phyloP scores from a whole-genome alignment of 2,113 vertebrate species.

The Alosa alosa region DNA sequence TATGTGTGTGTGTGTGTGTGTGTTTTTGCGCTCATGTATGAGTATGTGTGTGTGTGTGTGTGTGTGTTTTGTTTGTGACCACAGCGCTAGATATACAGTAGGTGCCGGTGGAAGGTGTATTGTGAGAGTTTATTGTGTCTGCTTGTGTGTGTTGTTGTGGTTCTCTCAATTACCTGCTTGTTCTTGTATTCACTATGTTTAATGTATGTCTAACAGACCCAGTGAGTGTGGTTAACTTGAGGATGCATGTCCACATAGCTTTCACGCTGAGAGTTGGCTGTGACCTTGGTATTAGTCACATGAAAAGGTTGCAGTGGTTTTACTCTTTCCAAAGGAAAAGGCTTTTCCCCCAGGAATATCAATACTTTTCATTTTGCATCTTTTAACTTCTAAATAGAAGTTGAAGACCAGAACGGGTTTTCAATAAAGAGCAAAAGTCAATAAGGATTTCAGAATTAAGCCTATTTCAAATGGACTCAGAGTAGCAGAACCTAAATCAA shows the following conservation, averaged over 20 bases:
- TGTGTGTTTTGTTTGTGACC: not conserved
- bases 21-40: not conserved
- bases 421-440: conserved; percentile 62
- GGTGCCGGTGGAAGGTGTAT: not conserved
- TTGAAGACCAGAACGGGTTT: conserved; percentile 60
- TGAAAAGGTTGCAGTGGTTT: not conserved
- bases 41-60: conserved; percentile 7
- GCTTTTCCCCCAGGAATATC: conserved; percentile 55
- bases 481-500: conserved; percentile 38
- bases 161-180: not conserved
- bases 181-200: not conserved
- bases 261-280: not conserved
- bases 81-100: not conserved
- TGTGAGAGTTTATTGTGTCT: not conserved
- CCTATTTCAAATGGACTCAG: conserved; percentile 51
- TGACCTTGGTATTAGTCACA: not conserved
- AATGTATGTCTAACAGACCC: not conserved
- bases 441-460: conserved; percentile 64
- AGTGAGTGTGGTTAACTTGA: not conserved
- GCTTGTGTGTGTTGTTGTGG: not conserved
- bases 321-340: conserved; percentile 51
- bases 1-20: conserved; percentile 7
- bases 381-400: conserved; percentile 65
- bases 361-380: conserved; percentile 71
- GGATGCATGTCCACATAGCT: not conserved